Conservation (phyloP, 2,113 vertebrate genomes). For the Balaeniceps rex region DNA sequence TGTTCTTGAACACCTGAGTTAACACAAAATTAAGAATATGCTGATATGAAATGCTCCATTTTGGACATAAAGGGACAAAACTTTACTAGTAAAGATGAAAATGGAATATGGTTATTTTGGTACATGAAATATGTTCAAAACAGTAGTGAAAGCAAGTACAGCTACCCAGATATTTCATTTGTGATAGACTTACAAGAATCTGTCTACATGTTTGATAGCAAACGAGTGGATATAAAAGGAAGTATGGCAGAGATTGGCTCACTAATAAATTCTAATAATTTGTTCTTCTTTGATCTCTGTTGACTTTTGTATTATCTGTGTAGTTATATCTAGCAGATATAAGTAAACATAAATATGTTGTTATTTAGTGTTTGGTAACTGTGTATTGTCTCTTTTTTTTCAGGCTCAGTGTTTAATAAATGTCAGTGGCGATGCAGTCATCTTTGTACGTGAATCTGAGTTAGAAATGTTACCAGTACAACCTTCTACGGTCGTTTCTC, state of each 20-base stretch:
- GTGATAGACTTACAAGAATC: background rate
- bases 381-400: background rate
- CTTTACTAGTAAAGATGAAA: background rate
- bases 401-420: slow-evolving; percentile 99
- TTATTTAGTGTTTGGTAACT: background rate
- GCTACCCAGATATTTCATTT: background rate
- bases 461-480: slow-evolving; percentile 73
- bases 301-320: background rate
- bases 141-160: background rate
- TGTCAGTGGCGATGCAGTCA: slow-evolving; percentile 93
- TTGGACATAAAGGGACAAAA: background rate
- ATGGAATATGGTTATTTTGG: background rate
- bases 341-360: background rate
- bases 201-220: background rate
- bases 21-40: background rate
- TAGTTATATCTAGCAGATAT: background rate
- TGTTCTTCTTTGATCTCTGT: background rate
- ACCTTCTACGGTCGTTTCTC: slow-evolving; percentile 51
- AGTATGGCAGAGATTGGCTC: background rate
- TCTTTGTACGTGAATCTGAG: slow-evolving; percentile 89
- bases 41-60: background rate
- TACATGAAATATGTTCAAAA: background rate
- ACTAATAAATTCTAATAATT: background rate
- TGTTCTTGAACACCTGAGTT: background rate
- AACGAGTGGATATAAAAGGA: background rate